Evolutionary conservation across 2,113 vertebrate genomes (phyloP).

Genomic region (Rhegmatorhina hoffmannsi): DNA sequence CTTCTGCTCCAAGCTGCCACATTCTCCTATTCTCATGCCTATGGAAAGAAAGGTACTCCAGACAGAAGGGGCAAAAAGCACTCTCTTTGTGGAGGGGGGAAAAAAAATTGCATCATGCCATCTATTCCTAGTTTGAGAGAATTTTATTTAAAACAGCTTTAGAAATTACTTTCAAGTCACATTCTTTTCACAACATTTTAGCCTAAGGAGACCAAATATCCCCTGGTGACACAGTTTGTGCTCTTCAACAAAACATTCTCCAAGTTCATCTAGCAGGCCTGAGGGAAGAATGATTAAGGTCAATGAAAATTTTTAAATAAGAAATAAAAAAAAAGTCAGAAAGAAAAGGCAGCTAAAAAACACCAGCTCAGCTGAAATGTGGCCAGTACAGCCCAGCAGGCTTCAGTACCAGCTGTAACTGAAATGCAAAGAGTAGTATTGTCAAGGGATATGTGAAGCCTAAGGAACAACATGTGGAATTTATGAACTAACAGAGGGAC

Average conservation of each 20-base stretch:
- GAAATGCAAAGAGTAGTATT: not conserved
- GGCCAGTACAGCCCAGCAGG: not conserved
- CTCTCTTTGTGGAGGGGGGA: not conserved
- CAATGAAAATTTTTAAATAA: slow-evolving; percentile 19
- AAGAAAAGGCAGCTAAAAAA: not conserved
- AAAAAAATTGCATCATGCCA: not conserved
- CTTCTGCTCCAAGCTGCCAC: not conserved
- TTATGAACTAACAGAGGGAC: not conserved
- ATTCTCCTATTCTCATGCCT: not conserved
- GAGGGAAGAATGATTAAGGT: slow-evolving; percentile 17
- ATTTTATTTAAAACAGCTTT: slow-evolving; percentile 49
- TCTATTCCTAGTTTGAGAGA: not conserved
- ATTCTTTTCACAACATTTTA: slow-evolving; percentile 48
- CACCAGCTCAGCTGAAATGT: slow-evolving; percentile 31
- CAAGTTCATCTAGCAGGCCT: slow-evolving; percentile 19
- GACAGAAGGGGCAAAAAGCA: not conserved
- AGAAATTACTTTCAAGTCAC: slow-evolving; percentile 20
- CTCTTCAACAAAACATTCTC: slow-evolving; percentile 30
- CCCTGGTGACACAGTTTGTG: not conserved
- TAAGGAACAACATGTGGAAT: slow-evolving; percentile 18
- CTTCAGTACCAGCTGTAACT: slow-evolving; percentile 16
- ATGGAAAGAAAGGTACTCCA: not conserved
- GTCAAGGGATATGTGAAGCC: not conserved
- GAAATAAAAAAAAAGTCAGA: not conserved
- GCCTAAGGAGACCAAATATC: not conserved